phyloP scores from a whole-genome alignment of 2,113 vertebrate species.

The Brachirus orientalis region DNA sequence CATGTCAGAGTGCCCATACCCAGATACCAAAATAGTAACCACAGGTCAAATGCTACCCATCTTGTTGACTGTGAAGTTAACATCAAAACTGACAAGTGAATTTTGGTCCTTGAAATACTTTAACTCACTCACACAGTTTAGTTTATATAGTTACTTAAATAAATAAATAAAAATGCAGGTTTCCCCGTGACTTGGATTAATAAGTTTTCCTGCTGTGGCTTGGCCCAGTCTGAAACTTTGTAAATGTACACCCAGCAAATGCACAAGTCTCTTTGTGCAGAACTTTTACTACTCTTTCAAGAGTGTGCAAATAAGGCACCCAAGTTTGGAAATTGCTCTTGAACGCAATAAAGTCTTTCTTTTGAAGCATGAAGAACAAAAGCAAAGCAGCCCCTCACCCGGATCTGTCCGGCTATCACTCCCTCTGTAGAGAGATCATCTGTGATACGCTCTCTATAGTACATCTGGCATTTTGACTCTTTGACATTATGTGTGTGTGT shows the following conservation, averaged over 20 bases:
- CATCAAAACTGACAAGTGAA: too few species aligned
- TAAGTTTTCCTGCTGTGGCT: background rate
- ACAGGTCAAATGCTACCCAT: constrained; percentile 56
- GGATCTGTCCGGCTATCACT: constrained; percentile 34
- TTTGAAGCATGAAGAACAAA: constrained; percentile 72
- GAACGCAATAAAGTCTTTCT: constrained; percentile 50
- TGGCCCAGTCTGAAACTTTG: background rate
- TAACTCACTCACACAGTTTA: too few species aligned
- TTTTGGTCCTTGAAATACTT: too few species aligned
- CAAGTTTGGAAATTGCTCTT: constrained; percentile 37
- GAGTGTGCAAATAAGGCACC: constrained; percentile 33
- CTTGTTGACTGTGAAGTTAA: constrained; percentile 49
- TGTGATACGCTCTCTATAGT: constrained; percentile 50
- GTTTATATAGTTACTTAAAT: too few species aligned
- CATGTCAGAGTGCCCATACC: constrained; percentile 51
- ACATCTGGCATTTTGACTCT: constrained; percentile 65
- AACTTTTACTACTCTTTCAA: constrained; percentile 56
- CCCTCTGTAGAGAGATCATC: constrained; percentile 47
- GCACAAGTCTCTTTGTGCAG: constrained; percentile 14
- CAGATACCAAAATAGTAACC: constrained; percentile 62
- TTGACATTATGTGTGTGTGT: constrained; percentile 35
- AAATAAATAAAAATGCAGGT: too few species aligned
- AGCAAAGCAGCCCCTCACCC: constrained; percentile 50
- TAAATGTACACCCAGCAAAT: constrained; percentile 14
- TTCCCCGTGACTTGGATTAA: too few species aligned